Conservation (phyloP, 2,797 vertebrate genomes). For the Chromobotia macracanthus region DNA sequence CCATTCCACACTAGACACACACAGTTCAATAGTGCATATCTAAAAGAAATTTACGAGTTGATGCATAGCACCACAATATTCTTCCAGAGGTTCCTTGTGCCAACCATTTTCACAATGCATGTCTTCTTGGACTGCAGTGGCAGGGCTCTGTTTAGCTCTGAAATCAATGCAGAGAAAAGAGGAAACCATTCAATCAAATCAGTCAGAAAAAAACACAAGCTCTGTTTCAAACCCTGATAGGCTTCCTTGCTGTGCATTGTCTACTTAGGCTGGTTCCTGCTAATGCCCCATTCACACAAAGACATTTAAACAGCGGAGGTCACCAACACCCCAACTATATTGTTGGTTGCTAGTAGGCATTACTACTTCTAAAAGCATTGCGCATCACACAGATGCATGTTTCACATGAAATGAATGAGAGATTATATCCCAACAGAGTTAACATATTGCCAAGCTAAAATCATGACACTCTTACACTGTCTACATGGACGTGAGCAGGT, state of each 20-base stretch:
- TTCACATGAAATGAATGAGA: too few species aligned
- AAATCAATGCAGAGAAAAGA: constrained; percentile 31
- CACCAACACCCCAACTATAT: neutral
- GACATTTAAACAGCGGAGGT: neutral
- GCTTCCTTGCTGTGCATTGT: neutral
- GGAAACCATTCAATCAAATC: constrained; percentile 7
- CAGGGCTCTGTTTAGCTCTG: constrained; percentile 90
- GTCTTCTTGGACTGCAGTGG: constrained; percentile 87
- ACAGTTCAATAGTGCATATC: neutral
- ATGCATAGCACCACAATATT: constrained; percentile 97
- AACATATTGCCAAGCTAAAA: too few species aligned
- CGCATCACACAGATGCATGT: too few species aligned
- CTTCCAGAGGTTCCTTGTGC: constrained; percentile 96
- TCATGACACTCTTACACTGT: too few species aligned
- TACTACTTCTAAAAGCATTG: neutral
- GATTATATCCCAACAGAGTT: too few species aligned
- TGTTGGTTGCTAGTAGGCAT: neutral
- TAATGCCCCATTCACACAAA: neutral
- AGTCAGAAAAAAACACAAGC: neutral
- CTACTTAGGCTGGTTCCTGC: neutral
- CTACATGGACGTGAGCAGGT: too few species aligned
- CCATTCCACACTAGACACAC: neutral
- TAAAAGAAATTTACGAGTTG: constrained; percentile 87
- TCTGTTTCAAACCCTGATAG: neutral
- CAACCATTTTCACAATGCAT: constrained; percentile 93